Conservation (phyloP, 2,888 invertebrate genomes). For the Danaus chrysippus region DNA sequence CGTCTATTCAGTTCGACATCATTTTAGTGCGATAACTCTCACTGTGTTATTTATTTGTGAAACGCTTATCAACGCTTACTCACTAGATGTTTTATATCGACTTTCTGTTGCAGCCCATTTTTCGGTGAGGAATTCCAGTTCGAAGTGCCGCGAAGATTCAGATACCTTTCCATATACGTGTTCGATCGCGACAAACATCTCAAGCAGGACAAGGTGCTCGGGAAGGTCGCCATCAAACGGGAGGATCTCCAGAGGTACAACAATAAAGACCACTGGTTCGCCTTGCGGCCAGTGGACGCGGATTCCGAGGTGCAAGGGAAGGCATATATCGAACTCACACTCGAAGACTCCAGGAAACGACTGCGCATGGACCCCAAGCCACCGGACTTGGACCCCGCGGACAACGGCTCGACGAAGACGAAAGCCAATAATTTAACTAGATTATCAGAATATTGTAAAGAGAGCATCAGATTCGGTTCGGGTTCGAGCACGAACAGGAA, state of each 20-base stretch:
- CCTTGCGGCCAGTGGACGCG: slow-evolving; percentile 89
- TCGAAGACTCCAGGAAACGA: slow-evolving; percentile 79
- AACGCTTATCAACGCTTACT: neutral
- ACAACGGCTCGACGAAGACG: slow-evolving; percentile 51
- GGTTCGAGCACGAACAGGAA: slow-evolving; percentile 73
- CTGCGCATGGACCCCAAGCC: slow-evolving; percentile 75
- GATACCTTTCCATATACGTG: slow-evolving; percentile 92
- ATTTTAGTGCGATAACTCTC: slow-evolving; percentile 19
- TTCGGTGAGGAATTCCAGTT: slow-evolving; percentile 97
- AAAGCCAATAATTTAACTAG: slow-evolving; percentile 69
- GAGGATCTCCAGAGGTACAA: slow-evolving; percentile 93
- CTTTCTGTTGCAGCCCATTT: slow-evolving; percentile 85
- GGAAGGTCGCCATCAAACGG: slow-evolving; percentile 90
- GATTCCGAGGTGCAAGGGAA: slow-evolving; percentile 96
- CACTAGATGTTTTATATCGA: neutral
- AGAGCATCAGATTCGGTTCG: slow-evolving; percentile 71
- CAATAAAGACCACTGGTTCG: slow-evolving; percentile 96
- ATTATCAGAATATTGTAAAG: slow-evolving; percentile 71
- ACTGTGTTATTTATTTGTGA: slow-evolving; percentile 6
- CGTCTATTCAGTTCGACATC: slow-evolving; percentile 10
- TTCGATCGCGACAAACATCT: slow-evolving; percentile 91
- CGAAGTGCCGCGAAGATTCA: slow-evolving; percentile 93
- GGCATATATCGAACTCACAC: slow-evolving; percentile 89
- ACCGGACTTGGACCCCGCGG: slow-evolving; percentile 63
- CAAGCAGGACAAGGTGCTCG: slow-evolving; percentile 90